Conservation (phyloP, 2,888 invertebrate genomes). For the Caenorhabditis becei region DNA sequence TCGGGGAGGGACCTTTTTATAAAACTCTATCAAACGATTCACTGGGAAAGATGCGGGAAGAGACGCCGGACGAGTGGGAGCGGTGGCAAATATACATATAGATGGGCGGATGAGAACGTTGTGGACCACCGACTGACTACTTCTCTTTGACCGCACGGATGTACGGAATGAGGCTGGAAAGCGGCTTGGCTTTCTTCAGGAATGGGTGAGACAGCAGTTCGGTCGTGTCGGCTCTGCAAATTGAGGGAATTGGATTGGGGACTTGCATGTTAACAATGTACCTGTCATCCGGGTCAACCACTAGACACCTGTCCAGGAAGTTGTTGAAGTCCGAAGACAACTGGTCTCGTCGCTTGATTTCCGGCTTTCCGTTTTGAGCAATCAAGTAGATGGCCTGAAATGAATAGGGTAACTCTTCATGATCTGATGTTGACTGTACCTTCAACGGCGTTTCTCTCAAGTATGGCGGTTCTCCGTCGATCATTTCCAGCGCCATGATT, state of each 20-base stretch:
- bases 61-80: slow-evolving; percentile 17
- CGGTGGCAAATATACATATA: slow-evolving; percentile 63
- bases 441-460: slow-evolving; percentile 91
- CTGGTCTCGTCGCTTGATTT: slow-evolving; percentile 89
- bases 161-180: slow-evolving; percentile 90
- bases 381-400: slow-evolving; percentile 90
- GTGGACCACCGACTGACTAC: slow-evolving; percentile 39
- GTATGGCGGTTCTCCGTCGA: slow-evolving; percentile 95
- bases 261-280: slow-evolving; percentile 2
- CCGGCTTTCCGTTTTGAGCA: slow-evolving; percentile 94
- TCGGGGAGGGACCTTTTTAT: slow-evolving; percentile 16
- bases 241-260: background rate
- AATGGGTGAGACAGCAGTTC: slow-evolving; percentile 93
- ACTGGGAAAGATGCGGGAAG: slow-evolving; percentile 36
- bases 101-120: slow-evolving; percentile 4
- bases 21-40: slow-evolving; percentile 54
- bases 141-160: slow-evolving; percentile 92
- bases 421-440: slow-evolving; percentile 51
- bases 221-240: slow-evolving; percentile 87
- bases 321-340: slow-evolving; percentile 86
- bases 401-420: no score
- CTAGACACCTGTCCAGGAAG: slow-evolving; percentile 87
- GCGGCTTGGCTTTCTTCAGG: slow-evolving; percentile 88
- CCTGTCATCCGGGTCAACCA: slow-evolving; percentile 71
- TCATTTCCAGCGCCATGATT: slow-evolving; percentile 98